Base-by-base conservation (phyloP, 1,140 invertebrate genomes). In the Drosophila repletoides region DNA sequence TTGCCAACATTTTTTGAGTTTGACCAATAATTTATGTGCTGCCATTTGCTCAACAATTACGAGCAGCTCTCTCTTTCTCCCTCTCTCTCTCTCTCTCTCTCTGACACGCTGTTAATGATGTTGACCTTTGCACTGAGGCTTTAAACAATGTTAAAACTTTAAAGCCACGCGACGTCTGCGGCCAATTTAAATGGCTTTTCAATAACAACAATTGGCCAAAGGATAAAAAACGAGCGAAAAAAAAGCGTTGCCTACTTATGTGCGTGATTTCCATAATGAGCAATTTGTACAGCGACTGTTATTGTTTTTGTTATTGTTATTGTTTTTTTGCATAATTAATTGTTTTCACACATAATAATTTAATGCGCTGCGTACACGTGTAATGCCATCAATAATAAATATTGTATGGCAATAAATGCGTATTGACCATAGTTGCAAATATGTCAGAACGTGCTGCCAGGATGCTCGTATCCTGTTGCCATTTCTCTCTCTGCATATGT, bases 291-390 rank as follows among this genome's bases (percentile, higher is more conserved):
- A 29, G 15, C 38, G 17, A 15, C 6, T 59, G 48, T 49, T 29
- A 10, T 12, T 41, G 7, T 19, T 36, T 28, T 14, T 34, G 12
- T 14, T 38, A 48, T 33, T 67, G 28, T 80, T 75, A 64, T 81
- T 81, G 67, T 72, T 76, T 70, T n/a, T 66, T 63, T 34, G 71
- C 80, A 88, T 88, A 88, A 88, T 88, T 88, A 88, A 88, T 88
- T 88, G 84, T 88, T 88, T 88, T 88, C 84, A 88, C 83, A 88
- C 83, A 88, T 88, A 88, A 88, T 88, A 88, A 88, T 88, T 88
- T 88, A 88, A 88, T 84, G 55, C 74, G 67, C 45, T 56, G 26
- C 33, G 46, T 84, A 83, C 81, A 83, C 83, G 76, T 83, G 79
- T 83, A 79, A 83, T 68, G 60, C 60, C 60, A 77, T 79, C 80